Evolutionary conservation across 2,113 vertebrate genomes (phyloP).

Genomic region (Bolborhynchus lineola): DNA sequence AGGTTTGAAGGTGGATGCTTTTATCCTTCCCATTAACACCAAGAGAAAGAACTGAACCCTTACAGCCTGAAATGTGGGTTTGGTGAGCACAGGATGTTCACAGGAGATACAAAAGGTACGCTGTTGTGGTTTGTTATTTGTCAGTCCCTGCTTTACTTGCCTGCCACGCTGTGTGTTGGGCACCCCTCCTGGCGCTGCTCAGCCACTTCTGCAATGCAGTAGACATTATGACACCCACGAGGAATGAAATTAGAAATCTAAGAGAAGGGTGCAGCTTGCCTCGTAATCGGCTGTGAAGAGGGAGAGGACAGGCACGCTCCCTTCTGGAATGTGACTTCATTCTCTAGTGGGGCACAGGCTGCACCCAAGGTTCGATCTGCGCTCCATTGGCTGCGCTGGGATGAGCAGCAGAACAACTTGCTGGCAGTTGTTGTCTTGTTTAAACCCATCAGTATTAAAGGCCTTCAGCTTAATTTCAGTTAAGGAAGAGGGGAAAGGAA

Average conservation of each 20-base stretch:
- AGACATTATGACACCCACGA: background rate
- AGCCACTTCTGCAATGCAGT: background rate
- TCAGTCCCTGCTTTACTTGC: background rate
- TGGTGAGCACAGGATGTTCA: background rate
- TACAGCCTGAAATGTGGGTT: background rate
- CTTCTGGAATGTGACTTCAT: background rate
- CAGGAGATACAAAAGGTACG: background rate
- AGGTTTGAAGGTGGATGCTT: fast-evolving
- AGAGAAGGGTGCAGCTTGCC: background rate
- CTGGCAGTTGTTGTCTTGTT: background rate
- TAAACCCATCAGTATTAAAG: background rate
- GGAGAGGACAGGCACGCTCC: background rate
- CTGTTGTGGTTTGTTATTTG: background rate
- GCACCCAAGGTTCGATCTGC: fast-evolving
- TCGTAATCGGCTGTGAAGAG: background rate
- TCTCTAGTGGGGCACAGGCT: background rate
- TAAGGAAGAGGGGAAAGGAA: background rate
- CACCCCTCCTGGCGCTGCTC: background rate
- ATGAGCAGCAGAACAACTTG: background rate
- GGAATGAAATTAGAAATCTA: background rate
- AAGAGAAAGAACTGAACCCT: background rate
- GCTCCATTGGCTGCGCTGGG: fast-evolving
- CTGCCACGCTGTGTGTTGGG: background rate
- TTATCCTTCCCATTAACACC: background rate
- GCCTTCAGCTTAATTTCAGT: background rate